Conservation (phyloP, 1,140 invertebrate genomes). For the Drosophila lacteicornis region DNA sequence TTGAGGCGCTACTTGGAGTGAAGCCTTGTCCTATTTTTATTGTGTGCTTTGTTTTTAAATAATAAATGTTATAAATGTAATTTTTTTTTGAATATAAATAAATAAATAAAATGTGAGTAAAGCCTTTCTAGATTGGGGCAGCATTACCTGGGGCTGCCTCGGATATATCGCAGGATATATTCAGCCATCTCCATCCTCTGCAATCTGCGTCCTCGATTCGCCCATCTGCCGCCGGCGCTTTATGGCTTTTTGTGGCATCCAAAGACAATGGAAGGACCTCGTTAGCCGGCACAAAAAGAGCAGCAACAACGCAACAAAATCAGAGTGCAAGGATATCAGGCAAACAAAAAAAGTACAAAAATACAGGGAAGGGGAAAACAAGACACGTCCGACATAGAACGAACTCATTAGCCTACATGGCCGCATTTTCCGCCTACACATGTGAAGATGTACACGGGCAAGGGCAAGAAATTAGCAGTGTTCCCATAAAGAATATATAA, state of each 20-base stretch:
- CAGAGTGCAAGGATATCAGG: slow-evolving; percentile 2
- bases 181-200: slow-evolving; percentile 13
- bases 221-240: slow-evolving; percentile 49
- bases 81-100: neutral
- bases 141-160: neutral
- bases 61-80: slow-evolving; percentile 3
- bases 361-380: slow-evolving; percentile 27
- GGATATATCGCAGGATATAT: neutral
- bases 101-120: neutral
- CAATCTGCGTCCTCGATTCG: slow-evolving; percentile 29
- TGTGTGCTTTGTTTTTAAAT: neutral
- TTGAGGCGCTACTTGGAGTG: slow-evolving; percentile 31
- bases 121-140: too few species aligned
- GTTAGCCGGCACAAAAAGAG: slow-evolving; percentile 48
- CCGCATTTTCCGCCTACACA: slow-evolving; percentile 78
- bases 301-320: slow-evolving; percentile 41
- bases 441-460: neutral
- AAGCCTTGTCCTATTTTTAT: neutral
- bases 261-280: slow-evolving; percentile 58
- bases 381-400: slow-evolving; percentile 54
- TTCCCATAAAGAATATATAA: too few species aligned
- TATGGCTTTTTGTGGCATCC: slow-evolving; percentile 24
- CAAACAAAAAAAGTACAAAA: neutral
- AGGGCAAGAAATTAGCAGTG: neutral
- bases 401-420: slow-evolving; percentile 81